phyloP scores from a whole-genome alignment of 2,888 invertebrate genomes.

The Protophormia terraenovae region DNA sequence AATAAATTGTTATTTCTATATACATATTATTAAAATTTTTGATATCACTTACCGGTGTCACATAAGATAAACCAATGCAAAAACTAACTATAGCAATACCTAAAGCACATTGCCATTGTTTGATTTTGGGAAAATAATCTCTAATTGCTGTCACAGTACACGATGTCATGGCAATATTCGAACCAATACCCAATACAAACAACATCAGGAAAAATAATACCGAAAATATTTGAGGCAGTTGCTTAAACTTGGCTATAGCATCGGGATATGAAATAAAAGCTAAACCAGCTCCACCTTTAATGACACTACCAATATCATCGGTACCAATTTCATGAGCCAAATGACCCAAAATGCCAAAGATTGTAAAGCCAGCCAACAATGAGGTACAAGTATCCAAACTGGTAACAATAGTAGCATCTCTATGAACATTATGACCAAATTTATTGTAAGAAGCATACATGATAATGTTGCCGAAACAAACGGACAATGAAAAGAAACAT shows the following conservation, averaged over 20 bases:
- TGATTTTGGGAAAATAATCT: constrained; percentile 81
- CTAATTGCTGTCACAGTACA: constrained; percentile 82
- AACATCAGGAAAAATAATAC: constrained; percentile 84
- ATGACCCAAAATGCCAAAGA: constrained; percentile 84
- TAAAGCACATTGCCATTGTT: constrained; percentile 83
- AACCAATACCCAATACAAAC: constrained; percentile 83
- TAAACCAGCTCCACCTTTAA: constrained; percentile 83
- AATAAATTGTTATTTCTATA: background rate
- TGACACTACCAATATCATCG: constrained; percentile 82
- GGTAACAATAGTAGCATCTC: constrained; percentile 84
- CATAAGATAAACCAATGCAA: constrained; percentile 84
- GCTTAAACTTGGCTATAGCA: constrained; percentile 83
- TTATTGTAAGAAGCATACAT: constrained; percentile 85
- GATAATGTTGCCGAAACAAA: constrained; percentile 85
- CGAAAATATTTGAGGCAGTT: constrained; percentile 83
- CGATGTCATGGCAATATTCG: constrained; percentile 82
- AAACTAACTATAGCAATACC: constrained; percentile 82
- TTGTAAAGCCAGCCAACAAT: constrained; percentile 83
- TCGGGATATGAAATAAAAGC: constrained; percentile 84
- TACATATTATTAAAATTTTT: background rate
- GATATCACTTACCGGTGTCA: constrained; percentile 86
- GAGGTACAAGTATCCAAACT: constrained; percentile 83
- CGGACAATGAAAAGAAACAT: constrained; percentile 85
- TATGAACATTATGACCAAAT: constrained; percentile 84
- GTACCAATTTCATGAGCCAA: constrained; percentile 82